Percentiles rank a stretch among this genome's conserved stretches.
phyloP scores from a whole-genome alignment of 2,113 vertebrate species.

The Nyctereutes procyonoides region DNA sequence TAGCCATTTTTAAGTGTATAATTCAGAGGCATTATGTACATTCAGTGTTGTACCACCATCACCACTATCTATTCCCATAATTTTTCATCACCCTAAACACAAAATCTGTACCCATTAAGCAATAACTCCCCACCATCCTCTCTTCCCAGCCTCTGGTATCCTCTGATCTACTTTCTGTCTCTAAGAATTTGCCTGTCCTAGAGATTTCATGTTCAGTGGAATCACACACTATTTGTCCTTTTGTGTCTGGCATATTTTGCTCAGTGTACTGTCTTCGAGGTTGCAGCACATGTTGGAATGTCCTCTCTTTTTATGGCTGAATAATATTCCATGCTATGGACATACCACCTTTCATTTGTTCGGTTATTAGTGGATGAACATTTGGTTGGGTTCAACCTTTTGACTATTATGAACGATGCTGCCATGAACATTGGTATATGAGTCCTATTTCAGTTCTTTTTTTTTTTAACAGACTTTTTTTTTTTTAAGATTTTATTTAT shows the following conservation, averaged over 20 bases:
- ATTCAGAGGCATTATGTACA: neutral
- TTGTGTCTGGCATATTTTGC: neutral
- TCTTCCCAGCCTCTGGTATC: neutral
- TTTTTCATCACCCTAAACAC: neutral
- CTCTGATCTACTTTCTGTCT: too few species aligned
- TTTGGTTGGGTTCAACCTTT: neutral
- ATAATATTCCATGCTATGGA: neutral
- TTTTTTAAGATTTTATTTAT: too few species aligned
- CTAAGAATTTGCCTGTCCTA: neutral
- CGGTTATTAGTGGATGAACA: neutral
- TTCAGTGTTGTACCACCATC: neutral
- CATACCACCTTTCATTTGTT: neutral
- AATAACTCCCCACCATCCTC: neutral
- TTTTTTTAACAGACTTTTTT: too few species aligned
- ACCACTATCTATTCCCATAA: neutral
- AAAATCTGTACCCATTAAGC: neutral
- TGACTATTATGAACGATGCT: neutral
- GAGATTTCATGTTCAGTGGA: neutral
- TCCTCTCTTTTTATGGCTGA: neutral
- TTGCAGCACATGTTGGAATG: neutral
- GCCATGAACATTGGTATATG: neutral
- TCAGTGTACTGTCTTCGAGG: neutral
- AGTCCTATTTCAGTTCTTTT: neutral
- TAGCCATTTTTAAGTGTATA: neutral
- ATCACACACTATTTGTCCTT: neutral